These are phyloP conservation scores for Cyprichromis sp. DNA, from an alignment of 2,113 vertebrate species.

Conservation along the genomic window DNA sequence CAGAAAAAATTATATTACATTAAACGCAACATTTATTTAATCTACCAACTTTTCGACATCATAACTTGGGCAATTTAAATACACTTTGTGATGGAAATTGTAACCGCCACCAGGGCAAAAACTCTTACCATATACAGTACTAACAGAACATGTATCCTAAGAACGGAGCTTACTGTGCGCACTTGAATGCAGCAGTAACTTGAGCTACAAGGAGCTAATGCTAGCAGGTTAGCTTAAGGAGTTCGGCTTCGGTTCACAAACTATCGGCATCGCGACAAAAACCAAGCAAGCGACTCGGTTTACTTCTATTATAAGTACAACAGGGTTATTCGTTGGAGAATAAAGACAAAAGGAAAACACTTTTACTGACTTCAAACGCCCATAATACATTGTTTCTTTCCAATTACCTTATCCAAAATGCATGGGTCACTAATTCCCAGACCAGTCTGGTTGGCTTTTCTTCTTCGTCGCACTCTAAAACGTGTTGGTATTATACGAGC, in stretches of 20 bases:
- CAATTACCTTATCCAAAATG: constrained; percentile 33
- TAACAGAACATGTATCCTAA: not conserved
- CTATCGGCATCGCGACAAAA: not conserved
- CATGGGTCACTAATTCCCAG: not conserved
- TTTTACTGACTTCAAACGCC: not conserved
- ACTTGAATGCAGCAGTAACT: constrained; percentile 8
- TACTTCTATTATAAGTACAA: not conserved
- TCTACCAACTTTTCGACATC: not conserved
- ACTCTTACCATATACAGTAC: not conserved
- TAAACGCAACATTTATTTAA: not conserved
- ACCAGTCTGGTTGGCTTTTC: not conserved
- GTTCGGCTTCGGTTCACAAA: not conserved
- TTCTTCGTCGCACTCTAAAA: not conserved
- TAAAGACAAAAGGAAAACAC: not conserved
- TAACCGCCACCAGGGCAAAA: not conserved
- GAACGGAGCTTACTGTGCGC: not conserved
- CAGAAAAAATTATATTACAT: not conserved
- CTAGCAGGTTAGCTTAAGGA: not conserved
- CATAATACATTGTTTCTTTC: not conserved
- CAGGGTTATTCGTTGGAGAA: not conserved
- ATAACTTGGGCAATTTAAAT: not conserved
- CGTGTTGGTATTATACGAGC: not conserved
- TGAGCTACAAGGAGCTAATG: not conserved
- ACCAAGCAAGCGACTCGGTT: not conserved
- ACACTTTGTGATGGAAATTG: not conserved